A percentile compares a stretch with the other conserved stretches of the same genome.
phyloP scores from a whole-genome alignment of 1,140 invertebrate species.

The Hydropsyche tenuis region DNA sequence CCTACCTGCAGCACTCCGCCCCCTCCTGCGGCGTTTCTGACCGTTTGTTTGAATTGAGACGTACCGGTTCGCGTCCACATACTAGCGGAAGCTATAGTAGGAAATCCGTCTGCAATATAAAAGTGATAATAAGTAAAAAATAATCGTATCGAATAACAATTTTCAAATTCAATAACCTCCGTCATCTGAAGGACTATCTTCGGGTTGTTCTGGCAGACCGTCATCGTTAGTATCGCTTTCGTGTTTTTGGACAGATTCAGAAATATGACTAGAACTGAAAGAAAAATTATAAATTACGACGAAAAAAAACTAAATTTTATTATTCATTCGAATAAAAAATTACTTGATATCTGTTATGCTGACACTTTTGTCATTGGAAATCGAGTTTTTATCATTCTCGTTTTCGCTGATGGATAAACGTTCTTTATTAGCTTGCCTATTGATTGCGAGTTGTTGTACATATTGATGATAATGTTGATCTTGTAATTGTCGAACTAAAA shows the following conservation, averaged over 20 bases:
- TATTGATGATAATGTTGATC: slow-evolving; percentile 99
- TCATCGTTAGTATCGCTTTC: slow-evolving; percentile 43
- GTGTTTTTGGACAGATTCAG: slow-evolving; percentile 34
- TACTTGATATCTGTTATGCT: not conserved
- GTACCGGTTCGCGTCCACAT: slow-evolving; percentile 96
- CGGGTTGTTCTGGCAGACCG: slow-evolving; percentile 43
- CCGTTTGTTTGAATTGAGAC: slow-evolving; percentile 89
- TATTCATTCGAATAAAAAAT: not conserved
- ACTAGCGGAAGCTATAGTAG: slow-evolving; percentile 75
- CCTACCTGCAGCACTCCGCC: slow-evolving; percentile 95
- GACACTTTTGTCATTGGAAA: slow-evolving; percentile 5
- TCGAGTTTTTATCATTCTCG: slow-evolving; percentile 41
- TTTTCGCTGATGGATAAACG: slow-evolving; percentile 37
- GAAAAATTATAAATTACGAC: not conserved
- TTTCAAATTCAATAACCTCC: slow-evolving; percentile 31
- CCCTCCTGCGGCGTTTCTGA: slow-evolving; percentile 85
- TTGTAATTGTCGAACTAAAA: slow-evolving; percentile 90
- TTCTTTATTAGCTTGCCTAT: slow-evolving; percentile 59
- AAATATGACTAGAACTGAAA: slow-evolving; percentile 39
- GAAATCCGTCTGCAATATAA: slow-evolving; percentile 52
- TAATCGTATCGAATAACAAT: too few species aligned
- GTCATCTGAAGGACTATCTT: slow-evolving; percentile 48
- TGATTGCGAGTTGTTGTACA: slow-evolving; percentile 80
- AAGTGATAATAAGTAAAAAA: slow-evolving; percentile 21
- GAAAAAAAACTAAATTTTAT: not conserved